These are phyloP conservation scores for Perodicticus potto DNA, from an alignment of 2,797 vertebrate genomes.

Conservation along the genomic window DNA sequence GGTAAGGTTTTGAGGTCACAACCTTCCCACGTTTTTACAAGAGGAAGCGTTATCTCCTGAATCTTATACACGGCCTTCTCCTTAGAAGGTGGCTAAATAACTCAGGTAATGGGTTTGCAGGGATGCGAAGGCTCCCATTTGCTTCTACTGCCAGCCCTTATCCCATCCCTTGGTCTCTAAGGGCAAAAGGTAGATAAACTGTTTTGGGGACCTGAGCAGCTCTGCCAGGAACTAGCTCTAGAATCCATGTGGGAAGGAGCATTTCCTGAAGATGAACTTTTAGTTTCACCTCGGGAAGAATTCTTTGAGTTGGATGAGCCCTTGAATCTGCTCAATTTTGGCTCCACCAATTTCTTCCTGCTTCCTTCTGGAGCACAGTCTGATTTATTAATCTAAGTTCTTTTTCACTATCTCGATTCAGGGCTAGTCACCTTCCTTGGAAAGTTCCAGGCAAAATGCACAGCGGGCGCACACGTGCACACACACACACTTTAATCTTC, in stretches of 20 bases:
- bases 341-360: background rate
- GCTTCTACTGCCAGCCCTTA: background rate
- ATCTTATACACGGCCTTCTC: background rate
- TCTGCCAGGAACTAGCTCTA: background rate
- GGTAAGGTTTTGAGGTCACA: slow-evolving; percentile 83
- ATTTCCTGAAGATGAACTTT: background rate
- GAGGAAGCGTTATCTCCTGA: background rate
- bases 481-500: background rate
- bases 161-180: background rate
- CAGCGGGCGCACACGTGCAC: background rate
- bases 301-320: background rate
- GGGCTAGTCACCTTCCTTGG: background rate
- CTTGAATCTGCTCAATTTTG: background rate
- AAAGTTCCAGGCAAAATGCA: background rate
- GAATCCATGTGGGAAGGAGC: background rate
- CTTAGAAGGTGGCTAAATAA: background rate
- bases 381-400: background rate
- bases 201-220: background rate
- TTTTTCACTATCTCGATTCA: slow-evolving; percentile 26
- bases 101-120: background rate
- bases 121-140: background rate
- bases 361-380: background rate
- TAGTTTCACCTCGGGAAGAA: background rate
- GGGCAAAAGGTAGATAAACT: background rate
- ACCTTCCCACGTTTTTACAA: background rate